Evolutionary conservation across 2,888 invertebrate species (phyloP).

Genomic region (Candidula unifasciata): DNA sequence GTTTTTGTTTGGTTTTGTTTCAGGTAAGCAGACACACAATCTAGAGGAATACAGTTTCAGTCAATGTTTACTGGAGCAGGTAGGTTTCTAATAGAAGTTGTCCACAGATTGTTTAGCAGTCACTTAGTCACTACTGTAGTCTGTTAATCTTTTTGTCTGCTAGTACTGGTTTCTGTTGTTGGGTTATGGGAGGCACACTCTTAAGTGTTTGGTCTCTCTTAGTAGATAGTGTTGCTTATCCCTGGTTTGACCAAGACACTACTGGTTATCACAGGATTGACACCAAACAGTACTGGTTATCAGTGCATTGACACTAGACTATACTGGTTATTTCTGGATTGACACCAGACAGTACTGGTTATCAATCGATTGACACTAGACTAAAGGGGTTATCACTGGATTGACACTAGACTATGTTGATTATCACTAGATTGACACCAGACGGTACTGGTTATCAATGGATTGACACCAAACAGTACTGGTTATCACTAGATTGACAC

Average conservation of each 20-base stretch:
- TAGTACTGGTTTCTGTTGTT: too few species aligned
- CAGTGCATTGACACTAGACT: neutral
- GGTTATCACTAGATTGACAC: neutral
- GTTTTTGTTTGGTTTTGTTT: neutral
- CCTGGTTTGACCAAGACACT: too few species aligned
- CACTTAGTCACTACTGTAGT: neutral
- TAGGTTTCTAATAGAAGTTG: constrained; percentile 72
- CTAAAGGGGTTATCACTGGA: too few species aligned
- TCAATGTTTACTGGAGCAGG: constrained; percentile 91
- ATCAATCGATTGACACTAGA: neutral
- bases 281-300: neutral
- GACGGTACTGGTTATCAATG: neutral
- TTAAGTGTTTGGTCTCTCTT: too few species aligned
- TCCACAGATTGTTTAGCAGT: neutral
- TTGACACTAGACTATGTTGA: neutral
- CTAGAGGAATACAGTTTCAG: constrained; percentile 94
- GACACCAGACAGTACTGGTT: neutral
- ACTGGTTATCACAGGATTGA: too few species aligned
- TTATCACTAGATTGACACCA: neutral
- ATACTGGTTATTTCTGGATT: too few species aligned
- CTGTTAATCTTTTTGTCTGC: neutral
- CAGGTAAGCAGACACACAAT: constrained; percentile 80
- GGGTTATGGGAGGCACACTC: too few species aligned
- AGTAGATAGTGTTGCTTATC: too few species aligned
- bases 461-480: neutral